These are phyloP conservation scores for Drosophila pseudotalamancana DNA, from an alignment of 2,888 invertebrate species.

Conservation along the genomic window DNA sequence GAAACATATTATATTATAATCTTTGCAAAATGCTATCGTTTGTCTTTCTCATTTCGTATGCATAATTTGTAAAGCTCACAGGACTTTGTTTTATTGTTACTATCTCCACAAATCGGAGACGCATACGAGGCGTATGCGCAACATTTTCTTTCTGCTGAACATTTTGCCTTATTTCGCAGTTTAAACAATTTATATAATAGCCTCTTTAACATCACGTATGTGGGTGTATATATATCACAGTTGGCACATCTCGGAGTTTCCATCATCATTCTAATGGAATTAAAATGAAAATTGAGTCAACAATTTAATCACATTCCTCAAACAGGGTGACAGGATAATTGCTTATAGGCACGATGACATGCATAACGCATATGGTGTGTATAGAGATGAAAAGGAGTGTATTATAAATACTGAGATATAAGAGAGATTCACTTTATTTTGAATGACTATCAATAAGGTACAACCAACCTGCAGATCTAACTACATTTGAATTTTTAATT, in stretches of 20 bases:
- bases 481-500: no score
- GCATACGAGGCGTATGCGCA: slow-evolving; percentile 33
- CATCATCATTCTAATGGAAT: slow-evolving; percentile 73
- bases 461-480: no score
- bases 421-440: no score
- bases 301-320: slow-evolving; percentile 48
- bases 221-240: neutral
- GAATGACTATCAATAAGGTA: no score
- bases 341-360: slow-evolving; percentile 37
- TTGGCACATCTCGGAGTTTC: slow-evolving; percentile 41
- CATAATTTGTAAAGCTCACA: slow-evolving; percentile 36
- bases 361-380: slow-evolving; percentile 1
- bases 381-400: no score
- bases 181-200: slow-evolving; percentile 76
- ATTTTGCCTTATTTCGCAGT: slow-evolving; percentile 71
- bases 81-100: slow-evolving; percentile 34
- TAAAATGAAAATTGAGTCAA: slow-evolving; percentile 75
- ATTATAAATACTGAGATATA: no score
- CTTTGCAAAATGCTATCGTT: slow-evolving; percentile 20
- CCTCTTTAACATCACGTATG: slow-evolving; percentile 62
- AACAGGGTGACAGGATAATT: slow-evolving; percentile 27
- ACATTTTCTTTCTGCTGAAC: slow-evolving; percentile 41
- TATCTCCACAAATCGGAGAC: slow-evolving; percentile 27
- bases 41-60: slow-evolving; percentile 30
- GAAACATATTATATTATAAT: slow-evolving; percentile 18